Conservation (phyloP, 2,888 invertebrate genomes). For the Microchrysa polita region DNA sequence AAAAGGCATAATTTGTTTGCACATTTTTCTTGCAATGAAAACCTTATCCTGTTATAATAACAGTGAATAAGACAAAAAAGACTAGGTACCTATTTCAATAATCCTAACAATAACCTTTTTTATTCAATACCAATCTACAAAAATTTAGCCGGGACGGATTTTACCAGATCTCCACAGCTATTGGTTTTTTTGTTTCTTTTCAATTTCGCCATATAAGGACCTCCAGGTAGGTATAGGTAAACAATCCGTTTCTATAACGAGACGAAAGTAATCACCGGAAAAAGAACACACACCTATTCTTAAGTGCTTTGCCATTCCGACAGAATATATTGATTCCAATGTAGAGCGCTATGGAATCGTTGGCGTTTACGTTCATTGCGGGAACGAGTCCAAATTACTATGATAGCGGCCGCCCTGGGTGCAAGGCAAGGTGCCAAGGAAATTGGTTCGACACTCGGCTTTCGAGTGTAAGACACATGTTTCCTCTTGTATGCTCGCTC, state of each 20-base stretch:
- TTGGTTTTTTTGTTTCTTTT: too few species aligned
- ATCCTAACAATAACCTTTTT: too few species aligned
- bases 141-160: too few species aligned
- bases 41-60: too few species aligned
- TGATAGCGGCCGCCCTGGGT: too few species aligned
- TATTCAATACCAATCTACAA: too few species aligned
- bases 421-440: slow-evolving; percentile 8
- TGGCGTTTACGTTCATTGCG: neutral
- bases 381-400: neutral
- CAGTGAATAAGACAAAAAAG: too few species aligned
- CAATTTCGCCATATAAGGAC: too few species aligned
- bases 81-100: too few species aligned
- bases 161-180: too few species aligned
- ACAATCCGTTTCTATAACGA: slow-evolving; percentile 20
- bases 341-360: neutral
- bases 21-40: too few species aligned
- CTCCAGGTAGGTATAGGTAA: slow-evolving; percentile 25
- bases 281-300: neutral
- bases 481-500: neutral
- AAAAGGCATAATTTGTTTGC: too few species aligned
- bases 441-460: slow-evolving; percentile 9
- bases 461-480: slow-evolving; percentile 31
- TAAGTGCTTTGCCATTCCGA: neutral
- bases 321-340: slow-evolving; percentile 19
- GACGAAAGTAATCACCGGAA: neutral